A percentile compares a stretch with the other conserved stretches of the same genome.
Evolutionary conservation across 2,888 invertebrate species (phyloP).

Genomic region (Anaspis maculata): DNA sequence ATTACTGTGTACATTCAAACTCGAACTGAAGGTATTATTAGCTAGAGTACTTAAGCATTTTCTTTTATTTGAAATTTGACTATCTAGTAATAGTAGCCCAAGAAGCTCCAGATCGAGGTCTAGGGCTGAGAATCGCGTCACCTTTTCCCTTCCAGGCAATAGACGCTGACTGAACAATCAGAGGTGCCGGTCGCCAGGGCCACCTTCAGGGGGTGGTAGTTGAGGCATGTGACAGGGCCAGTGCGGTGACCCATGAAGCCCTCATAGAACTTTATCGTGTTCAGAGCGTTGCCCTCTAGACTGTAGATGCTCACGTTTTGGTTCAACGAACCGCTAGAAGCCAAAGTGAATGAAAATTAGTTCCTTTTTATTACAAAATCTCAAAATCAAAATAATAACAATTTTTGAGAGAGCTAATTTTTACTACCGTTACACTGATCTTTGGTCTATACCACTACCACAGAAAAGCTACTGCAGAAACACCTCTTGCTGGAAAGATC

Average conservation of each 20-base stretch:
- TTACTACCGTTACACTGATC: too few relatives aligned
- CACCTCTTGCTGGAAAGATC: too few relatives aligned
- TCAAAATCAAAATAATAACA: too few relatives aligned
- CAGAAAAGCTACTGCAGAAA: too few relatives aligned
- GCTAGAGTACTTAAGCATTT: too few relatives aligned
- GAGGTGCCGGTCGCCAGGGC: constrained; percentile 79
- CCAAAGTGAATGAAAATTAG: constrained; percentile 8
- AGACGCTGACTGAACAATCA: constrained; percentile 79
- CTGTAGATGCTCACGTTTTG: constrained; percentile 74
- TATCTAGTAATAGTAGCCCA: constrained; percentile 28
- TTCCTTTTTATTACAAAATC: too few relatives aligned
- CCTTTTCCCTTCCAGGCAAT: constrained; percentile 61
- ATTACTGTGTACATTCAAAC: too few relatives aligned
- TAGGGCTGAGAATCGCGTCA: constrained; percentile 51
- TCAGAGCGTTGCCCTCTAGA: constrained; percentile 62
- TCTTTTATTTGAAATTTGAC: too few relatives aligned
- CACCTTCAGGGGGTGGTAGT: constrained; percentile 83
- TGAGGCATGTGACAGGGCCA: constrained; percentile 78
- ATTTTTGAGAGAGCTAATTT: too few relatives aligned
- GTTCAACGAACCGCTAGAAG: constrained; percentile 62
- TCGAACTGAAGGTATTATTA: too few relatives aligned
- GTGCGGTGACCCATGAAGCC: constrained; percentile 85
- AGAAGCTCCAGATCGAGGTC: constrained; percentile 36
- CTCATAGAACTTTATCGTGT: constrained; percentile 81
- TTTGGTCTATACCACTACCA: too few relatives aligned